These are phyloP conservation scores for Drosophila neonasuta DNA, from an alignment of 2,888 invertebrate genomes.

Conservation along the genomic window DNA sequence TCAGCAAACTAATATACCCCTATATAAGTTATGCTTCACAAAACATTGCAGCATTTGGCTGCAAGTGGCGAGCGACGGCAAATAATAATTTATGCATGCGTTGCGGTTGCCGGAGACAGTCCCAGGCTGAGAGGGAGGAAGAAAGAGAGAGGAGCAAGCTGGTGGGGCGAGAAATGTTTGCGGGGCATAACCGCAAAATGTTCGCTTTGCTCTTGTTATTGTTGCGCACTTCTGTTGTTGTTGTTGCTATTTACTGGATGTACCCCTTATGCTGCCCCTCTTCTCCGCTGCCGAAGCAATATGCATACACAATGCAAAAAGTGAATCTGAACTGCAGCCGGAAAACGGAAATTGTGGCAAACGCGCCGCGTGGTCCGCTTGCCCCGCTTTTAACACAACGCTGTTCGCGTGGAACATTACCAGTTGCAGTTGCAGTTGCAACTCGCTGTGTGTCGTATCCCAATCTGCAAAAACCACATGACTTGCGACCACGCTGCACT, in stretches of 20 bases:
- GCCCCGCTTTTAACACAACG: not conserved
- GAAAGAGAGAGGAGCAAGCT: not conserved
- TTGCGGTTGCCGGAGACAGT: constrained; percentile 62
- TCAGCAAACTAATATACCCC: constrained; percentile 23
- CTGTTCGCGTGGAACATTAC: not conserved
- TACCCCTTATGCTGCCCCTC: too few relatives aligned
- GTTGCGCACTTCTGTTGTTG: constrained; percentile 20
- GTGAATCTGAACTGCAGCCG: constrained; percentile 75
- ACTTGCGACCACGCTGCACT: constrained; percentile 49
- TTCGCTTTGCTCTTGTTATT: constrained; percentile 52
- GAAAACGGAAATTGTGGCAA: constrained; percentile 77
- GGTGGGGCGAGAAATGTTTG: constrained; percentile 37
- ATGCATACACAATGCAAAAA: constrained; percentile 58
- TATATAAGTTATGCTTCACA: not conserved
- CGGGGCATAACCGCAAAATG: constrained; percentile 67
- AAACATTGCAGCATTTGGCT: constrained; percentile 69
- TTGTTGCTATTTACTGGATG: constrained; percentile 45
- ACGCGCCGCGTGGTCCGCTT: constrained; percentile 31
- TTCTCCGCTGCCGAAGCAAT: constrained; percentile 38
- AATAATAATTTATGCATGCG: constrained; percentile 77
- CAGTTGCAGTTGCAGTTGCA: constrained; percentile 6
- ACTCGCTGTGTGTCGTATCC: constrained; percentile 2
- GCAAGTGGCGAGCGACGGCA: constrained; percentile 68
- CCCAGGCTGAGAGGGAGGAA: not conserved
- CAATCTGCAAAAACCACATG: constrained; percentile 57